A percentile compares a stretch with the other conserved stretches of the same genome.
Conservation (phyloP, 2,888 invertebrate species). For the Homarus gammarus region DNA sequence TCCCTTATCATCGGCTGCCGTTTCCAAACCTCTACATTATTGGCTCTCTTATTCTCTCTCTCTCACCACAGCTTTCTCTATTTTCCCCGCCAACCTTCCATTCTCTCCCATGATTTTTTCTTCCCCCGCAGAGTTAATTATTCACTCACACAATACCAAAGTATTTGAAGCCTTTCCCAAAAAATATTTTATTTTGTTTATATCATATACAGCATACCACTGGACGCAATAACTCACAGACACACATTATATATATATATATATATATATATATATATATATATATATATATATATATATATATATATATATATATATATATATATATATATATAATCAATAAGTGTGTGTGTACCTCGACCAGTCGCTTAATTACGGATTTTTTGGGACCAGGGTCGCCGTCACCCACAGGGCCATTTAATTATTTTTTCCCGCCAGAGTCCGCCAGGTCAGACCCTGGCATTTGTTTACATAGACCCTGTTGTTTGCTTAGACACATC, state of each 20-base stretch:
- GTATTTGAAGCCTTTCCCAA: no score
- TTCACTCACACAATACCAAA: no score
- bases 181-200: no score
- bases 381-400: background rate
- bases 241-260: background rate
- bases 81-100: background rate
- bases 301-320: no score
- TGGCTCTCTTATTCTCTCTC: background rate
- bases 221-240: no score
- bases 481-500: no score
- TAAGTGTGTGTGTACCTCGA: background rate
- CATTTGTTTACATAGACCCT: no score
- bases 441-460: background rate
- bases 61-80: background rate
- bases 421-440: background rate
- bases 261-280: background rate
- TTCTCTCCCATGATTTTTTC: background rate
- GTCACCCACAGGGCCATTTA: conserved; percentile 12
- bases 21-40: no score
- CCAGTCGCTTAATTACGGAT: conserved; percentile 5
- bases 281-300: background rate
- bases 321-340: background rate
- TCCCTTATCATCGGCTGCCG: no score
- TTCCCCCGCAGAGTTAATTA: background rate
- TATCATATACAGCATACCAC: no score